Evolutionary conservation across 2,888 invertebrate species (phyloP).

Genomic region (Mythimna loreyi): DNA sequence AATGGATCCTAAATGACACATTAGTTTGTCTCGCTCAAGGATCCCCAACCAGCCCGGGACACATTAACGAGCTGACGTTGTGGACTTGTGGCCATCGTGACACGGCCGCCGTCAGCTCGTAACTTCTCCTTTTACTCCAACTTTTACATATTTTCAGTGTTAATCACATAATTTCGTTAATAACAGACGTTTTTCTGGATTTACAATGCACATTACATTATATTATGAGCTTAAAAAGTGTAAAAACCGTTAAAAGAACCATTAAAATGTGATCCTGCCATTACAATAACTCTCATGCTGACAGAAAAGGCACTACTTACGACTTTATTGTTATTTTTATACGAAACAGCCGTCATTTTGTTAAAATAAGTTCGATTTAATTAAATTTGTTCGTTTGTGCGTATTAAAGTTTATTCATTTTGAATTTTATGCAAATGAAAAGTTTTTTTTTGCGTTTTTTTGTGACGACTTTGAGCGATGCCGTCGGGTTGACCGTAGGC

Average conservation of each 20-base stretch:
- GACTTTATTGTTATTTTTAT: constrained; percentile 58
- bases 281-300: constrained; percentile 53
- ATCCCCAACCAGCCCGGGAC: constrained; percentile 32
- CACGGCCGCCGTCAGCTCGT: constrained; percentile 44
- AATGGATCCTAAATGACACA: constrained; percentile 41
- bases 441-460: constrained; percentile 15
- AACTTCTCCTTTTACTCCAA: constrained; percentile 57
- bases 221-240: constrained; percentile 64
- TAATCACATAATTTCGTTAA: constrained; percentile 67
- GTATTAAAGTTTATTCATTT: constrained; percentile 45
- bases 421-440: constrained; percentile 48
- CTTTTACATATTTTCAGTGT: constrained; percentile 57
- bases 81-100: constrained; percentile 28
- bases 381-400: constrained; percentile 52
- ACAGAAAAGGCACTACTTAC: constrained; percentile 47
- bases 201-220: constrained; percentile 64
- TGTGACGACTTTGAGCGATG: constrained; percentile 30
- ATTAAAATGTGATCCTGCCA: constrained; percentile 59
- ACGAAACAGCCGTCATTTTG: constrained; percentile 38
- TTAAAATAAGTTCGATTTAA: constrained; percentile 51
- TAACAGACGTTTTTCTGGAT: constrained; percentile 60
- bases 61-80: constrained; percentile 42
- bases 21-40: constrained; percentile 30
- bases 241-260: constrained; percentile 62
- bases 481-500: constrained; percentile 15